Evolutionary conservation across 2,113 vertebrate species (phyloP).

Genomic region (Smithornis capensis): DNA sequence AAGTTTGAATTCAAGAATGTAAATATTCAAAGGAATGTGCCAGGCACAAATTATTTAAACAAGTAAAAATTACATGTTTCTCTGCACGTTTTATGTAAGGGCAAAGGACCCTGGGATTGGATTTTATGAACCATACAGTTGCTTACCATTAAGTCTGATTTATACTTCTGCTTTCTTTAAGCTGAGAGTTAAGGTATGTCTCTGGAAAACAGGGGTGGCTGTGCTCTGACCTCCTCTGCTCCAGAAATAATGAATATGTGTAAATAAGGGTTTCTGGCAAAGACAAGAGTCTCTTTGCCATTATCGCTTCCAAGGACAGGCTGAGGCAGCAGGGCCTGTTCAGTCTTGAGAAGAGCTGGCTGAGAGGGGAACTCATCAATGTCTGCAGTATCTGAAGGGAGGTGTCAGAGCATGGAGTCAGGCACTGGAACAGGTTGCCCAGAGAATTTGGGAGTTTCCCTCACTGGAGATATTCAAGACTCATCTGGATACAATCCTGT

Average conservation of each 20-base stretch:
- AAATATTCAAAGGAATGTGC: not conserved
- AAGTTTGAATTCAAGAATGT: not conserved
- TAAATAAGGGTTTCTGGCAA: not conserved
- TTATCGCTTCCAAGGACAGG: not conserved
- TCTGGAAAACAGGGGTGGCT: not conserved
- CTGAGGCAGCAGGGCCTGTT: not conserved
- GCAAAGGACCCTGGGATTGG: not conserved
- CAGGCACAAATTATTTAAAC: not conserved
- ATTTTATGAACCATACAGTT: not conserved
- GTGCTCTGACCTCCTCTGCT: not conserved
- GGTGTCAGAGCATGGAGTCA: not conserved
- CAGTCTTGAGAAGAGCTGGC: not conserved
- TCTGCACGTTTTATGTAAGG: not conserved
- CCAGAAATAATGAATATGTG: not conserved
- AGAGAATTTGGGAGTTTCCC: not conserved
- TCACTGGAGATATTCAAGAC: not conserved
- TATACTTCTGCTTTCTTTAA: not conserved
- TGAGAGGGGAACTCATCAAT: not conserved
- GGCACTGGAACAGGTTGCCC: not conserved
- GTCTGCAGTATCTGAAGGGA: not conserved
- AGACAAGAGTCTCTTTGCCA: not conserved
- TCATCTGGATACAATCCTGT: fast-evolving
- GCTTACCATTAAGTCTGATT: constrained; percentile 4
- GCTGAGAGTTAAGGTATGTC: not conserved
- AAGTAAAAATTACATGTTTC: not conserved